Base-by-base conservation (phyloP, 2,888 invertebrate species). In the Mesoligia furuncula region DNA sequence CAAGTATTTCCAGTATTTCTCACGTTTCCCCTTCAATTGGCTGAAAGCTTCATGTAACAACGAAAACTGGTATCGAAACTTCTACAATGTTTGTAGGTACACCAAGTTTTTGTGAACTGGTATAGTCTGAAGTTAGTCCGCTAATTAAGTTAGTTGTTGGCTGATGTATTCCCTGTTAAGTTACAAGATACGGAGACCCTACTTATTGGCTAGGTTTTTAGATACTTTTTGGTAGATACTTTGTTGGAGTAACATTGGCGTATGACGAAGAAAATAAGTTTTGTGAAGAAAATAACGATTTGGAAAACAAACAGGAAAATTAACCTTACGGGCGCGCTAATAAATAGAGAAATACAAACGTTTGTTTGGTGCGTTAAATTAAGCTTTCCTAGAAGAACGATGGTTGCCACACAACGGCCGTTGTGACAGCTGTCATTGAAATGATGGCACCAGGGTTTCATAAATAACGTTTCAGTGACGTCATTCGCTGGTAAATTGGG, bases 71-170 rank as follows among this genome's bases (percentile, higher is more conserved):
- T 51, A 73, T 62, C 24, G n/a, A 39, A 70, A 78, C 66, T 73
- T 73, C 15, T n/a, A 31, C 24, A 59, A 70, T 62, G 62, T 66
- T 48, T 39, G n/a, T n/a, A n/a, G n/a, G 36, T 42, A 39, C n/a
- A 54, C 3, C 20, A 76, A 81, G 62, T 77, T 81, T 73, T 82
- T 64, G 67, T 59, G 36, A 73, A 51, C 62, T 59, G 67, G n/a
- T n/a, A n/a, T 73, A 73, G 17, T 70, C 42, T 48, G 8, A 54
- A 73, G 48, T 72, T 61, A 64, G 64, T 48, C 4, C 2, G 2
- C n/a, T 68, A 68, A 83, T 81, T 73, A 61, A 8, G 64, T 79
- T 64, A 36, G 62, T 61, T 73, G n/a, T 65, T 54, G 8, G 31
- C n/a, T 39, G 39, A 74, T 71, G 54, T 54, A 57, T 71, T 78